phyloP scores from a whole-genome alignment of 2,888 invertebrate species.

The Shargacucullia verbasci region DNA sequence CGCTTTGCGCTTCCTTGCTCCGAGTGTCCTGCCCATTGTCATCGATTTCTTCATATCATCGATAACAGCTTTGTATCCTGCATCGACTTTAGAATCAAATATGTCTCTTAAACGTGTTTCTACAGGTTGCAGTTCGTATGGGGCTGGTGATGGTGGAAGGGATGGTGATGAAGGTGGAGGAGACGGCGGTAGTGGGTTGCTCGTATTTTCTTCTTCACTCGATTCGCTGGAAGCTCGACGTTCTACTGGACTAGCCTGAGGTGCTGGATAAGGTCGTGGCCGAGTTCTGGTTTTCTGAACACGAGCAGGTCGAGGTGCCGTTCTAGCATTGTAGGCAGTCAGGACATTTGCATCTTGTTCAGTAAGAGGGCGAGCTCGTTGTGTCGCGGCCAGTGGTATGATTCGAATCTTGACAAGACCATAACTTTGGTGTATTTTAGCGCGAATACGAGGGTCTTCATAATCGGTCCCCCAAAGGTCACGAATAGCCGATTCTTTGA shows the following conservation, averaged over 20 bases:
- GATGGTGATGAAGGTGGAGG: constrained; percentile 85
- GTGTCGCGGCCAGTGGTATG: constrained; percentile 84
- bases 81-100: constrained; percentile 86
- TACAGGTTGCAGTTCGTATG: constrained; percentile 83
- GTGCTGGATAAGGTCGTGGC: constrained; percentile 78
- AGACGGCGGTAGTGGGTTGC: constrained; percentile 80
- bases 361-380: constrained; percentile 82
- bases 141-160: constrained; percentile 81
- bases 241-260: constrained; percentile 72
- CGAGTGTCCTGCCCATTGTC: constrained; percentile 85
- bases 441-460: constrained; percentile 83
- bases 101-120: constrained; percentile 84
- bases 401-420: constrained; percentile 86
- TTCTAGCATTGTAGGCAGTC: constrained; percentile 86
- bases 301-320: constrained; percentile 81
- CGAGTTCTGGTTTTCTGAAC: constrained; percentile 78
- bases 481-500: constrained; percentile 87
- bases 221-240: constrained; percentile 83
- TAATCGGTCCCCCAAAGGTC: constrained; percentile 87
- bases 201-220: constrained; percentile 84
- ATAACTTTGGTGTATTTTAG: constrained; percentile 86
- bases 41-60: constrained; percentile 88
- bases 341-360: constrained; percentile 87
- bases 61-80: constrained; percentile 87
- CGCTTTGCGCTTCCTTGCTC: constrained; percentile 83